These are phyloP conservation scores for Oryzias javanicus DNA, from an alignment of 2,113 vertebrate genomes.

Conservation along the genomic window DNA sequence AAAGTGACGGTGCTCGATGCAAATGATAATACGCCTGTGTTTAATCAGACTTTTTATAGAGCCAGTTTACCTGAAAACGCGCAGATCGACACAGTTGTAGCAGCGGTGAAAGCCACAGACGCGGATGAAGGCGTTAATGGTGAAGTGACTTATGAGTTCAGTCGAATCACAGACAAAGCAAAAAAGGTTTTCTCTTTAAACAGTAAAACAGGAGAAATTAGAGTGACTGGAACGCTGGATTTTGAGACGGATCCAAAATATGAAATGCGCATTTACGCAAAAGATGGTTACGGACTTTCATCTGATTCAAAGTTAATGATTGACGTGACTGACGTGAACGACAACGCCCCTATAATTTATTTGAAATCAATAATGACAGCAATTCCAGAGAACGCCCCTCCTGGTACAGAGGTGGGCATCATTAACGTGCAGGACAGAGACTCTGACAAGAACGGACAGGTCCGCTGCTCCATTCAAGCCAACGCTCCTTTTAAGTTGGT, in stretches of 20 bases:
- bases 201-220: conserved; percentile 42
- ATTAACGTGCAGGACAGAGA: conserved; percentile 77
- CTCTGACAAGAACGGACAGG: conserved; percentile 73
- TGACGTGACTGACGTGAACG: conserved; percentile 77
- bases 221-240: conserved; percentile 29
- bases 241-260: conserved; percentile 45
- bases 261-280: conserved; percentile 65
- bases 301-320: conserved; percentile 70
- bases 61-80: conserved; percentile 59
- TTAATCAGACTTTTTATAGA: conserved; percentile 56
- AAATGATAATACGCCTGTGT: conserved; percentile 71
- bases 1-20: conserved; percentile 66
- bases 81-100: conserved; percentile 35
- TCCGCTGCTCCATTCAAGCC: conserved; percentile 65
- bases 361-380: conserved; percentile 66
- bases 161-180: conserved; percentile 32
- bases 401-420: conserved; percentile 75
- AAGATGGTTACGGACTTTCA: conserved; percentile 70
- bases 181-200: conserved; percentile 33
- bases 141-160: conserved; percentile 51
- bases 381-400: conserved; percentile 63
- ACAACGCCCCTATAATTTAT: conserved; percentile 73
- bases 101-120: conserved; percentile 75
- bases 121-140: conserved; percentile 64
- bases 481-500: conserved; percentile 61